Conservation (phyloP, 2,797 vertebrate genomes). For the Pteronotus mesoamericanus region DNA sequence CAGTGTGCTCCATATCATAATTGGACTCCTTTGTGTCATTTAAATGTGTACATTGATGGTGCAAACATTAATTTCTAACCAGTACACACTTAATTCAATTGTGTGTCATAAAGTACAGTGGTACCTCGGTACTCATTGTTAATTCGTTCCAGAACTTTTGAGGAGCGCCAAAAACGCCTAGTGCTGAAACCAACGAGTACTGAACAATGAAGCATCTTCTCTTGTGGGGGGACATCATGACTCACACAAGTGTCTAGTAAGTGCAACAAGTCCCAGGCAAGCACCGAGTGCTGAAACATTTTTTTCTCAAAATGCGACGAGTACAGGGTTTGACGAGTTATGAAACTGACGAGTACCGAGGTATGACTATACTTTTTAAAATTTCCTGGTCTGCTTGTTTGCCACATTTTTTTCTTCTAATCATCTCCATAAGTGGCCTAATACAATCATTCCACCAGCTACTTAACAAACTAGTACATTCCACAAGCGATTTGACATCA, state of each 20-base stretch:
- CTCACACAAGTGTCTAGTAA: background rate
- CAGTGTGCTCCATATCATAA: background rate
- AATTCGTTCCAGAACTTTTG: background rate
- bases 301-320: background rate
- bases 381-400: constrained; percentile 25
- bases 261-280: background rate
- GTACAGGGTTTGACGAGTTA: background rate
- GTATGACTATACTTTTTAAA: background rate
- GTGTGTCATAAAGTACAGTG: background rate
- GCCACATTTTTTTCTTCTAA: constrained; percentile 24
- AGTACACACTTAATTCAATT: constrained; percentile 18
- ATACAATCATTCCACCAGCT: constrained; percentile 28
- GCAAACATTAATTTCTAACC: constrained; percentile 11
- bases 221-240: background rate
- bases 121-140: background rate
- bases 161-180: background rate
- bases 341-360: background rate
- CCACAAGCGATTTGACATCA: constrained; percentile 19
- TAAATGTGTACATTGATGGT: background rate
- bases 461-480: constrained; percentile 48
- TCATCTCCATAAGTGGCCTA: constrained; percentile 33
- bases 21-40: background rate
- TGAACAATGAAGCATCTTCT: background rate
- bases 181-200: background rate
- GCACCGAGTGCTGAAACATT: background rate